A percentile compares a stretch with the other conserved stretches of the same genome.
Conservation (phyloP, 2,888 invertebrate genomes). For the Melitaea athalia region DNA sequence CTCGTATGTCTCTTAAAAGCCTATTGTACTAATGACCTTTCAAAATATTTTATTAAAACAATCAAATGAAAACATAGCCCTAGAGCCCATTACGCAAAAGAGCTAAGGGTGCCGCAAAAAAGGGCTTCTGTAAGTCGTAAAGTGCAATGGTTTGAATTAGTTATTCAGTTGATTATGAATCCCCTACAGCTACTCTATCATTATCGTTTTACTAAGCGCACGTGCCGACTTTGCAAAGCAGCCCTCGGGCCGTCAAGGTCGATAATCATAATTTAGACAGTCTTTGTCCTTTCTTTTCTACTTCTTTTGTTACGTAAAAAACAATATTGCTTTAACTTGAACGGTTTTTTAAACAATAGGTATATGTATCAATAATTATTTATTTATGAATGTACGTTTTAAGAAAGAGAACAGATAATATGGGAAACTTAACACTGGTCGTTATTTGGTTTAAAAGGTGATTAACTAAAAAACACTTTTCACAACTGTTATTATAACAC, state of each 20-base stretch:
- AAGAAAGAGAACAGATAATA: background rate
- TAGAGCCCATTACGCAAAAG: conserved; percentile 46
- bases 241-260: conserved; percentile 75
- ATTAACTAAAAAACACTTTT: background rate
- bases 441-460: background rate
- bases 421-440: background rate
- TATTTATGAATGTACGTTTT: background rate
- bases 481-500: too few species aligned
- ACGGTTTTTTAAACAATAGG: background rate
- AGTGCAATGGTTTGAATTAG: conserved; percentile 79
- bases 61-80: conserved; percentile 54
- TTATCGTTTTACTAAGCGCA: conserved; percentile 75
- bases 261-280: conserved; percentile 65
- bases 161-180: conserved; percentile 78
- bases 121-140: conserved; percentile 66
- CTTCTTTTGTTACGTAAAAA: conserved; percentile 21
- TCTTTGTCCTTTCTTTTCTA: conserved; percentile 52
- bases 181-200: conserved; percentile 79
- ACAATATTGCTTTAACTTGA: conserved; percentile 1
- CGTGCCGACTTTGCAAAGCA: conserved; percentile 67
- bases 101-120: conserved; percentile 66
- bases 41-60: conserved; percentile 65
- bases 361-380: too few species aligned
- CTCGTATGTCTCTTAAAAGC: conserved; percentile 8
- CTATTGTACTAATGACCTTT: conserved; percentile 40